phyloP scores from a whole-genome alignment of 2,113 vertebrate species.

The Gulo gulo region DNA sequence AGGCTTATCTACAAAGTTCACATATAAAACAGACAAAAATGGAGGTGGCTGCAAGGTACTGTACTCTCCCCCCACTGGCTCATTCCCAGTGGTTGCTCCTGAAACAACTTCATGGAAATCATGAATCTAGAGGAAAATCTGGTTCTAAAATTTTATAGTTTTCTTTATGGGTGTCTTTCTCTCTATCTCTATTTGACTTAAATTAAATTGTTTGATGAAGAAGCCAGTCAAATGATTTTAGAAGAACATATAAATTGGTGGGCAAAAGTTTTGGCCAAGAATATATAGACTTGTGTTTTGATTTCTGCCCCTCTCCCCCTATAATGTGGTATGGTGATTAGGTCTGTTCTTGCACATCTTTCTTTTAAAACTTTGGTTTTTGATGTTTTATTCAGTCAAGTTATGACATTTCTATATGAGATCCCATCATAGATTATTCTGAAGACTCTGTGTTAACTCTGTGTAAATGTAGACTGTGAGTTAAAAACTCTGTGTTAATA shows the following conservation, averaged over 20 bases:
- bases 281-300: background rate
- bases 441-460: background rate
- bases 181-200: background rate
- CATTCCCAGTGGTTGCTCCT: background rate
- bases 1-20: background rate
- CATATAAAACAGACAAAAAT: background rate
- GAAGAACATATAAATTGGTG: background rate
- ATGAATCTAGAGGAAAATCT: background rate
- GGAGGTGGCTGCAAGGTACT: background rate
- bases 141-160: background rate
- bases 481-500: background rate
- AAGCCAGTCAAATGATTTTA: background rate
- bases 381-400: background rate
- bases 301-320: background rate
- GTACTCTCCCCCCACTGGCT: background rate
- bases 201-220: background rate
- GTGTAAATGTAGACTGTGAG: background rate
- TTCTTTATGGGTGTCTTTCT: background rate
- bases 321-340: background rate
- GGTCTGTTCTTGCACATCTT: background rate
- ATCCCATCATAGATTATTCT: background rate
- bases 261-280: background rate
- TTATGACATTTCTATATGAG: background rate
- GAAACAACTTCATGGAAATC: background rate
- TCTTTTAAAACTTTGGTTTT: constrained; percentile 3